A percentile compares a stretch with the other conserved stretches of the same genome.
Evolutionary conservation across 2,797 vertebrate genomes (phyloP).

Genomic region (Premnoplex brunnescens): DNA sequence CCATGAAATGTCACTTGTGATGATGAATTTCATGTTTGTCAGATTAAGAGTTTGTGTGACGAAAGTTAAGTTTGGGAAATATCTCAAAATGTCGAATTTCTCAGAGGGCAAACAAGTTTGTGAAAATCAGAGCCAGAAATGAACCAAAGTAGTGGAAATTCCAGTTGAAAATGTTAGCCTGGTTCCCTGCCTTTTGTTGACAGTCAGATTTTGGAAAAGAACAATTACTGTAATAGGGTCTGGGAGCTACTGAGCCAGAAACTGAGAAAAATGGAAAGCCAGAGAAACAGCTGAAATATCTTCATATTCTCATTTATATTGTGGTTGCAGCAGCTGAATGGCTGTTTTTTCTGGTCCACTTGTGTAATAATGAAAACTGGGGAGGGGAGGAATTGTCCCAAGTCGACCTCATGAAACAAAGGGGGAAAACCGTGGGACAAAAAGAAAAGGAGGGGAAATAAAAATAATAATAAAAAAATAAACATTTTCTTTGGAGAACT

Average conservation of each 20-base stretch:
- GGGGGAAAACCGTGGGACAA: background rate
- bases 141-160: conserved; percentile 11
- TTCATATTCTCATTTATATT: conserved; percentile 41
- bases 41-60: background rate
- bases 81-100: conserved; percentile 4
- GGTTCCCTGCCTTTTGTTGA: conserved; percentile 54
- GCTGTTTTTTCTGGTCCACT: conserved; percentile 58
- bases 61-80: background rate
- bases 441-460: background rate
- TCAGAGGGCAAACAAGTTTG: background rate
- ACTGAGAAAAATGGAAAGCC: conserved; percentile 53
- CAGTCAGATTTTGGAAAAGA: conserved; percentile 21
- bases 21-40: background rate
- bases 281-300: conserved; percentile 56
- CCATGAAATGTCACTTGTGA: background rate
- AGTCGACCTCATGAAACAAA: conserved; percentile 40
- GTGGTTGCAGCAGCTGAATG: conserved; percentile 55
- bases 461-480: background rate
- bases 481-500: background rate
- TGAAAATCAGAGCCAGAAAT: conserved; percentile 22
- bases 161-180: background rate
- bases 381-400: conserved; percentile 40
- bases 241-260: conserved; percentile 59
- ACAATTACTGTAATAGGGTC: conserved; percentile 50
- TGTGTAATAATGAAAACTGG: conserved; percentile 49